phyloP scores from a whole-genome alignment of 2,113 vertebrate species.

The Chunga burmeisteri region DNA sequence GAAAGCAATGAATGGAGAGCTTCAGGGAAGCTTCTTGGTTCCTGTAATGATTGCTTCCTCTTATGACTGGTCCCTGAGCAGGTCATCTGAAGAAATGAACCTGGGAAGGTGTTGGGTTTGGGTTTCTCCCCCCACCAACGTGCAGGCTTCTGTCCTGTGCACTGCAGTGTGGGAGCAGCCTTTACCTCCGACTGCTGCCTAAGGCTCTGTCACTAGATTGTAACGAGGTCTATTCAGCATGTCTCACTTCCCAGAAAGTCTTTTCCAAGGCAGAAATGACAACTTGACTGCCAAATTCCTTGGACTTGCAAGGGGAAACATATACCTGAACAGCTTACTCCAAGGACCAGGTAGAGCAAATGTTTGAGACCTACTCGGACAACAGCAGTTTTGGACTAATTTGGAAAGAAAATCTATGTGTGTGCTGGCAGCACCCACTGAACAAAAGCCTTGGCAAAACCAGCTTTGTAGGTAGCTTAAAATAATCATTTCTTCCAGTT shows the following conservation, averaged over 20 bases:
- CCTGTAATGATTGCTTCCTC: neutral
- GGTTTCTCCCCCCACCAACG: neutral
- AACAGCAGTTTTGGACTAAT: neutral
- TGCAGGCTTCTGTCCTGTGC: neutral
- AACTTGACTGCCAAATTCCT: neutral
- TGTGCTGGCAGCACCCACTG: neutral
- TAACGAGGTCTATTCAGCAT: neutral
- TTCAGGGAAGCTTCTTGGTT: neutral
- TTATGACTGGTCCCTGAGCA: neutral
- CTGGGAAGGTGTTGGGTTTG: neutral
- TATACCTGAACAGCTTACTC: neutral
- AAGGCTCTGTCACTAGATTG: neutral
- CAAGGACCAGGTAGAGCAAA: neutral
- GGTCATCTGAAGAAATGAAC: neutral
- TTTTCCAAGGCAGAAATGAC: neutral
- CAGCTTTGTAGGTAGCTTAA: neutral
- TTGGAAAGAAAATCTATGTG: neutral
- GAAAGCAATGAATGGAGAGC: neutral
- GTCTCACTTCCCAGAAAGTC: neutral
- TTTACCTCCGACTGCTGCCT: neutral
- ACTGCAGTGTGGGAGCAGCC: neutral
- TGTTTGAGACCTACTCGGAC: neutral
- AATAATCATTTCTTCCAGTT: neutral
- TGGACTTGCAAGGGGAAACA: rapidly evolving
- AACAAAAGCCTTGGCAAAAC: neutral